Conservation (phyloP, 1,140 invertebrate genomes). For the Manduca sexta region DNA sequence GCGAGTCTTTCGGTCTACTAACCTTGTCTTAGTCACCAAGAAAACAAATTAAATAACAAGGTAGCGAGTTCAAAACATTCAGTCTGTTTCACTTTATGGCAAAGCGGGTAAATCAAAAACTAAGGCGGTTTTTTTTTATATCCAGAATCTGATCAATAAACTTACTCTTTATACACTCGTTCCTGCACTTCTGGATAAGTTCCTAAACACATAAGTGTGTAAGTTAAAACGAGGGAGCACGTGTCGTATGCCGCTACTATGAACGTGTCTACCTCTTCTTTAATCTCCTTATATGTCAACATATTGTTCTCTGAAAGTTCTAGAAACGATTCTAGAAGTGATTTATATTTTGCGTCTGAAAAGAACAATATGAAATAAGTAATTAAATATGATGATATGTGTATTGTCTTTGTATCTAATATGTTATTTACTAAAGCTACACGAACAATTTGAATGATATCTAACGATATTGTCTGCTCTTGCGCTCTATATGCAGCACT, state of each 20-base stretch:
- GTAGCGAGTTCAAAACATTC: neutral
- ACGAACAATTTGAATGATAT: no score
- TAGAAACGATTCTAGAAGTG: constrained; percentile 10
- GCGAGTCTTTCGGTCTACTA: neutral
- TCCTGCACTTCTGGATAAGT: constrained; percentile 9
- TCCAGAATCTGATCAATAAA: neutral
- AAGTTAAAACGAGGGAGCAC: constrained; percentile 1
- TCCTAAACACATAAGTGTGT: constrained; percentile 9
- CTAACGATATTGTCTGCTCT: no score
- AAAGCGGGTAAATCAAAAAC: neutral
- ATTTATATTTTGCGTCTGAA: constrained; percentile 6
- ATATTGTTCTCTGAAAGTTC: constrained; percentile 10
- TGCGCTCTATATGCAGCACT: no score
- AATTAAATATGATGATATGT: no score
- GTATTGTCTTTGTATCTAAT: no score
- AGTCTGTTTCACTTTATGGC: neutral
- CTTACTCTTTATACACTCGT: constrained; percentile 9
- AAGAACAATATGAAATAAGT: no score
- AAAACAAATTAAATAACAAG: no score
- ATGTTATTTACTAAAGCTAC: no score
- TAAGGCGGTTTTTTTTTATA: neutral
- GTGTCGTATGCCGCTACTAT: constrained; percentile 10
- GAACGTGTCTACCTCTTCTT: constrained; percentile 7
- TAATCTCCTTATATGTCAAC: constrained; percentile 9
- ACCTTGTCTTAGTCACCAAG: no score